These are phyloP conservation scores for Oryzias woworae DNA, from an alignment of 2,113 vertebrate species.

Conservation along the genomic window DNA sequence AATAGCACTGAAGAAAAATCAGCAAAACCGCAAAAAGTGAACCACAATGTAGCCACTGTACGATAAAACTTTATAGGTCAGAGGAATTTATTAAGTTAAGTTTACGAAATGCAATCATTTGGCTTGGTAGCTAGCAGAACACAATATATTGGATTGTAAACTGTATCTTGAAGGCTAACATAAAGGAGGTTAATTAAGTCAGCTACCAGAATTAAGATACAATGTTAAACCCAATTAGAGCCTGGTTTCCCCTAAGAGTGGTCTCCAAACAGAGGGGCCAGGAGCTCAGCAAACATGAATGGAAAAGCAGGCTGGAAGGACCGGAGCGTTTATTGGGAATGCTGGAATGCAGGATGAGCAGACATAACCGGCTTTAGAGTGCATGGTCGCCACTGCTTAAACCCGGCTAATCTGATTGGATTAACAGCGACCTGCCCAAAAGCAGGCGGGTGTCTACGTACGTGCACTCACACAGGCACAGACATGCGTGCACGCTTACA, in stretches of 20 bases:
- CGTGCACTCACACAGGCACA: conserved; percentile 5
- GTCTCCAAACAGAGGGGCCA: conserved; percentile 12
- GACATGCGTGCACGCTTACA: conserved; percentile 2
- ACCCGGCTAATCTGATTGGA: conserved; percentile 80
- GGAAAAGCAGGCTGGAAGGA: conserved; percentile 35
- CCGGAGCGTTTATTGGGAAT: conserved; percentile 51
- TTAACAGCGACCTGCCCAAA: conserved; percentile 74
- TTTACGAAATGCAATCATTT: too few species aligned
- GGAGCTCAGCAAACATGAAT: conserved; percentile 15
- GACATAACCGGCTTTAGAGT: conserved; percentile 72
- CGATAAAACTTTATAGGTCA: too few species aligned
- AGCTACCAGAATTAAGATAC: conserved; percentile 1
- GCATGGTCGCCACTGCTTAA: conserved; percentile 67
- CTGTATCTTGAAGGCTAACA: background rate
- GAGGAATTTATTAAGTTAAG: too few species aligned
- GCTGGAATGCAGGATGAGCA: conserved; percentile 59
- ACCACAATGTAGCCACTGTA: too few species aligned
- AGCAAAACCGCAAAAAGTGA: too few species aligned
- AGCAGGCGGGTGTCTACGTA: conserved; percentile 26
- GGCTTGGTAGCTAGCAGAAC: too few species aligned
- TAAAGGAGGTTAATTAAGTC: background rate
- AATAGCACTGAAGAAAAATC: too few species aligned
- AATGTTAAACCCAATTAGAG: conserved; percentile 24
- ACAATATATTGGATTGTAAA: too few species aligned
- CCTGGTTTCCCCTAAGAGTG: conserved; percentile 16